Evolutionary conservation across 2,888 invertebrate genomes (phyloP).

Genomic region (Microplitis manilae): DNA sequence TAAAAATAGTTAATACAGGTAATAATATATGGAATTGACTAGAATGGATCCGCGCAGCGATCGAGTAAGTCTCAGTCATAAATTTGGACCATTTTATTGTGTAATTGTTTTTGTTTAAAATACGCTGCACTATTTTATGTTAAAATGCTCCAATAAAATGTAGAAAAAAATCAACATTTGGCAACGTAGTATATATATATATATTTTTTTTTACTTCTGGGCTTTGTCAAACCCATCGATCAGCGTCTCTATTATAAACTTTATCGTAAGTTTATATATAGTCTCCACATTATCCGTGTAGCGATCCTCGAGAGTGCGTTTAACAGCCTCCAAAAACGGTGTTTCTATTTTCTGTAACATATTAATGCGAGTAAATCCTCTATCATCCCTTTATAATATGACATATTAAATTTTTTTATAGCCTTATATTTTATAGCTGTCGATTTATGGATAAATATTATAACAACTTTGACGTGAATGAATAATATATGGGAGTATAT

Average conservation of each 20-base stretch:
- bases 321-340: slow-evolving; percentile 90
- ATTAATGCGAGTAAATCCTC: not conserved
- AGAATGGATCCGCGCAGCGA: not conserved
- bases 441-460: not conserved
- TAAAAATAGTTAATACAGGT: slow-evolving; percentile 9
- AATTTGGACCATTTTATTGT: not conserved
- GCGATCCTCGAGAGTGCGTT: slow-evolving; percentile 87
- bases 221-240: slow-evolving; percentile 83
- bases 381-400: not conserved
- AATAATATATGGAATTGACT: slow-evolving; percentile 13
- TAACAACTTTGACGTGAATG: not conserved
- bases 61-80: not conserved
- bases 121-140: not conserved
- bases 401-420: not conserved
- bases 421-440: not conserved
- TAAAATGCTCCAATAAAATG: not conserved
- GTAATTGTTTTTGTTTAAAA: not conserved
- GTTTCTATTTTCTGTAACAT: slow-evolving; percentile 87
- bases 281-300: slow-evolving; percentile 92
- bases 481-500: no score
- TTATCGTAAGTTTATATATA: slow-evolving; percentile 90
- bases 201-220: slow-evolving; percentile 50
- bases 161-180: slow-evolving; percentile 9
- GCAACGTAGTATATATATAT: not conserved
- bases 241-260: slow-evolving; percentile 88